Conservation (phyloP, 1,140 invertebrate species). For the Drosophila sproati region DNA sequence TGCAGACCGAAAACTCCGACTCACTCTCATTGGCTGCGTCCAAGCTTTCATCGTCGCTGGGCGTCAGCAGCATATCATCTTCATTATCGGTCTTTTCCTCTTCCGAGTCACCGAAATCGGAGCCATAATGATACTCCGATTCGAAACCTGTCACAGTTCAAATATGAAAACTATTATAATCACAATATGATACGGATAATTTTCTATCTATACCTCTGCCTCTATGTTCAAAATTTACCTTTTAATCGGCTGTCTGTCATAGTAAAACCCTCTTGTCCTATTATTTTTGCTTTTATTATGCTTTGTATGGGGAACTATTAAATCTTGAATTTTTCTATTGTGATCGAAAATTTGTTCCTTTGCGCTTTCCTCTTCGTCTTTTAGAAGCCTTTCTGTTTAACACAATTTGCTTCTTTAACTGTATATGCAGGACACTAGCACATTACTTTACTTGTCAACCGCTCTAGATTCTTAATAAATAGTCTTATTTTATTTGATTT, state of each 20-base stretch:
- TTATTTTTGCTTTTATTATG: background rate
- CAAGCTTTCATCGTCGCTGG: constrained; percentile 88
- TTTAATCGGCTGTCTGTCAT: constrained; percentile 49
- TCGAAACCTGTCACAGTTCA: constrained; percentile 88
- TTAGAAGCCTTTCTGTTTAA: background rate
- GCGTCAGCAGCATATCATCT: constrained; percentile 87
- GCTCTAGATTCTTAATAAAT: constrained; percentile 75
- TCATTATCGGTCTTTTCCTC: constrained; percentile 91
- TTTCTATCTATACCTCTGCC: constrained; percentile 3
- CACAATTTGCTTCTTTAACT: constrained; percentile 12
- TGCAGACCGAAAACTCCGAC: constrained; percentile 93
- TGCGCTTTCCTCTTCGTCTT: background rate
- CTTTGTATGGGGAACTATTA: background rate
- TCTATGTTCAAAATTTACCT: constrained; percentile 44
- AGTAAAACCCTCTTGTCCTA: background rate
- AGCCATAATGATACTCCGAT: constrained; percentile 95
- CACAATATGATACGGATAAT: background rate
- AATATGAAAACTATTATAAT: constrained; percentile 3
- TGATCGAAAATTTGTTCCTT: background rate
- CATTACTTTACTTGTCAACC: constrained; percentile 46
- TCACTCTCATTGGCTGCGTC: constrained; percentile 90
- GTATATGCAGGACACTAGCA: constrained; percentile 24
- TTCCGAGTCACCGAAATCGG: constrained; percentile 94
- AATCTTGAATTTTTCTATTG: background rate
- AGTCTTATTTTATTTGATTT: background rate